These are phyloP conservation scores for Phortica magna DNA, from an alignment of 2,888 invertebrate species.

Conservation along the genomic window DNA sequence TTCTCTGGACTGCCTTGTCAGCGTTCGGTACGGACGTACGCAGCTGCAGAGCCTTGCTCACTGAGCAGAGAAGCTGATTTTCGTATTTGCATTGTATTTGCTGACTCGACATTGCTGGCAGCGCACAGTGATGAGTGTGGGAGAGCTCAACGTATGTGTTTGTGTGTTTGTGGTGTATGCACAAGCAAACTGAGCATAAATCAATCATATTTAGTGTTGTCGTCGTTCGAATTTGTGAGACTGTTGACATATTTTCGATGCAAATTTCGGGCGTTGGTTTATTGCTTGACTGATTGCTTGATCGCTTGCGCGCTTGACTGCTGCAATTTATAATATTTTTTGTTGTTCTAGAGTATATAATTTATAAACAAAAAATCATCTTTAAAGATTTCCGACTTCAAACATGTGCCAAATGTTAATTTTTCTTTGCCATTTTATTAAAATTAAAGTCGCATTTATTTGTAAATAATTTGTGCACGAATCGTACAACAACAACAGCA, in stretches of 20 bases:
- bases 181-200: slow-evolving; percentile 51
- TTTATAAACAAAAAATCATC: slow-evolving; percentile 48
- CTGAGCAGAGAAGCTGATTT: slow-evolving; percentile 19
- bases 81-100: slow-evolving; percentile 20
- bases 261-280: slow-evolving; percentile 7
- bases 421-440: background rate
- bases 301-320: slow-evolving; percentile 21
- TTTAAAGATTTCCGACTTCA: background rate
- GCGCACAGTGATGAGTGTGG: background rate
- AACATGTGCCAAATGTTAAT: background rate
- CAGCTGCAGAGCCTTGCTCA: background rate
- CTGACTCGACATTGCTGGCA: background rate
- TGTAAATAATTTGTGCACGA: slow-evolving; percentile 61
- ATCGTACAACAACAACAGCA: slow-evolving; percentile 39
- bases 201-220: slow-evolving; percentile 62
- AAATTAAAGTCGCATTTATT: slow-evolving; percentile 45
- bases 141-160: too few relatives aligned
- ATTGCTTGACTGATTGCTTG: slow-evolving; percentile 18
- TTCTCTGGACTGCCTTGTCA: slow-evolving; percentile 15
- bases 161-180: background rate
- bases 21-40: background rate
- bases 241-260: slow-evolving; percentile 42
- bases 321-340: slow-evolving; percentile 1
- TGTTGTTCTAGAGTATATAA: slow-evolving; percentile 46
- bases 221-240: slow-evolving; percentile 23